Evolutionary conservation across 2,888 invertebrate species (phyloP).

Genomic region (Branchinecta sandiegonensis): DNA sequence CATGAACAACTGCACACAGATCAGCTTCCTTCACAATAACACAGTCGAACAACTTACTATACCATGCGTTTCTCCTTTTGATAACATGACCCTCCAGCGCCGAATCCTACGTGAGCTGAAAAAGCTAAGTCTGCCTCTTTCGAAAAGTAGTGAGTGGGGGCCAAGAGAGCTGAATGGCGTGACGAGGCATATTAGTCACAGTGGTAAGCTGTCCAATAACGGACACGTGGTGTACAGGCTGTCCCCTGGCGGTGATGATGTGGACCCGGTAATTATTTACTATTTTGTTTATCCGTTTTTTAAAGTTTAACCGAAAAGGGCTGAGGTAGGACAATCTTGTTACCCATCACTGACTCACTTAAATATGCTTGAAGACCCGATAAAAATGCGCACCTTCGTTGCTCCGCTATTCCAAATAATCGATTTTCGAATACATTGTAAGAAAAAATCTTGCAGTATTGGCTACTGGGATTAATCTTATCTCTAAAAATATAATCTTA

Average conservation of each 20-base stretch:
- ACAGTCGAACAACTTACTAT: constrained; percentile 4
- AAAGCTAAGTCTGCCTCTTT: neutral
- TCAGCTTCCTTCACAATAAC: constrained; percentile 15
- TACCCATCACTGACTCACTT: too few species aligned
- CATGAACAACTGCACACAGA: constrained; percentile 28
- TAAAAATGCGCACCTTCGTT: too few species aligned
- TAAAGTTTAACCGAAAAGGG: too few species aligned
- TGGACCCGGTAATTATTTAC: constrained; percentile 24
- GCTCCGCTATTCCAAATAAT: too few species aligned
- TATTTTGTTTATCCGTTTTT: too few species aligned
- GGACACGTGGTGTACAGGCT: constrained; percentile 27
- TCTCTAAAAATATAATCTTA: too few species aligned
- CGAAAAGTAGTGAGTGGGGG: neutral
- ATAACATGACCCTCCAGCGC: constrained; percentile 13
- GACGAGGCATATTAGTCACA: constrained; percentile 28
- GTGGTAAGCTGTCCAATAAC: constrained; percentile 29
- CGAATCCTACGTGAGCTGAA: neutral
- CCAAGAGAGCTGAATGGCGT: constrained; percentile 28
- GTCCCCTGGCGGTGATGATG: constrained; percentile 25
- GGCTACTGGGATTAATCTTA: too few species aligned
- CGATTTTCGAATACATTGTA: too few species aligned
- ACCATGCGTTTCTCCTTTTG: neutral
- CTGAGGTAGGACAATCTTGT: too few species aligned
- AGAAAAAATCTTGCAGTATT: too few species aligned
- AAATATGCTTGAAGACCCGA: too few species aligned